These are phyloP conservation scores for Drosophila demipolita DNA, from an alignment of 2,888 invertebrate species.

Conservation along the genomic window DNA sequence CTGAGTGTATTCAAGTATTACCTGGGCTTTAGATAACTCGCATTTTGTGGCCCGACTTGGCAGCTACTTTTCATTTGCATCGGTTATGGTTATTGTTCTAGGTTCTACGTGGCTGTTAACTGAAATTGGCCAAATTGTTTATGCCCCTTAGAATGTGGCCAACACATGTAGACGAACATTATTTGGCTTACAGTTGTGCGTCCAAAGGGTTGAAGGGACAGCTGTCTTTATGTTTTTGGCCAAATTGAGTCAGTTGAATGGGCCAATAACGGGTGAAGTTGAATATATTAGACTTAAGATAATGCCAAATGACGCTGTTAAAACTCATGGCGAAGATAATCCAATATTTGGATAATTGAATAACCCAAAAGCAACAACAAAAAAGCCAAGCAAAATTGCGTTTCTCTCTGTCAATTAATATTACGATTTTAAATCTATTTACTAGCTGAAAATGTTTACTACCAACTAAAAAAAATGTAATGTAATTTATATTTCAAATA, in stretches of 20 bases:
- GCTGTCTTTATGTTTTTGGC: conserved; percentile 1
- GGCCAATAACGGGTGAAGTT: conserved; percentile 9
- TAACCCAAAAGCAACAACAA: too few species aligned
- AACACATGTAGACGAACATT: conserved; percentile 17
- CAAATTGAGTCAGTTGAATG: conserved; percentile 12
- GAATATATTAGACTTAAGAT: conserved; percentile 1
- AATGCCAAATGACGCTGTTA: background rate
- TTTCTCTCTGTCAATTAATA: background rate
- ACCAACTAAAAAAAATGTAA: background rate
- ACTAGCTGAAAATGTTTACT: background rate
- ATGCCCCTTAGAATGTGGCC: conserved; percentile 47
- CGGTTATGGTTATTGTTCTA: conserved; percentile 50
- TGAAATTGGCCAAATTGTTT: conserved; percentile 69
- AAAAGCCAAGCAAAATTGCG: background rate
- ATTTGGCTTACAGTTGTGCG: conserved; percentile 12
- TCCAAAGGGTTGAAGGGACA: background rate
- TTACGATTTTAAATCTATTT: background rate
- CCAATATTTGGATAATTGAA: background rate
- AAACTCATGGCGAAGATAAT: background rate
- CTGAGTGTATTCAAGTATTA: background rate
- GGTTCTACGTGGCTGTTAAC: conserved; percentile 30
- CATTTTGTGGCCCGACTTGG: conserved; percentile 15
- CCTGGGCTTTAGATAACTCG: conserved; percentile 29
- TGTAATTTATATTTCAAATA: background rate
- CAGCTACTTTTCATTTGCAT: conserved; percentile 38